A percentile compares a stretch with the other conserved stretches of the same genome.
phyloP scores from a whole-genome alignment of 1,140 invertebrate species.

The Conopomorpha cramerella region DNA sequence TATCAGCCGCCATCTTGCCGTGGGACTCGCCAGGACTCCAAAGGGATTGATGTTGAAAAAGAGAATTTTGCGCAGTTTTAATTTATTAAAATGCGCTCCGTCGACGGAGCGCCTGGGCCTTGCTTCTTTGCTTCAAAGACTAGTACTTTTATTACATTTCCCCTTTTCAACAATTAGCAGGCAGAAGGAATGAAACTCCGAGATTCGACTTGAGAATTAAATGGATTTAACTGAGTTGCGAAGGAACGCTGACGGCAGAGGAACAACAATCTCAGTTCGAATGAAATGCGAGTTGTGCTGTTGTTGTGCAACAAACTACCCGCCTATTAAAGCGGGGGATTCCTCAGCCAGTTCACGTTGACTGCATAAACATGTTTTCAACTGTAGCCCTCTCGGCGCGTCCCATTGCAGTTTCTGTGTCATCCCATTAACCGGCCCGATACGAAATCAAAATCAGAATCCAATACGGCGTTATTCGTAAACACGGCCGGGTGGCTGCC shows the following conservation, averaged over 20 bases:
- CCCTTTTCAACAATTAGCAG: conserved; percentile 49
- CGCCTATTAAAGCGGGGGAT: no score
- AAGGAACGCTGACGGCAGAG: conserved; percentile 35
- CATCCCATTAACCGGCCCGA: conserved; percentile 13
- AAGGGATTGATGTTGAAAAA: conserved; percentile 47
- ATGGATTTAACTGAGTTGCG: conserved; percentile 40
- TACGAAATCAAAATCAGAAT: conserved; percentile 46
- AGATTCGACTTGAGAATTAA: conserved; percentile 36
- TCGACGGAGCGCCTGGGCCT: conserved; percentile 26
- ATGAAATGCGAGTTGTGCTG: no score
- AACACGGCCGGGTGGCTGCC: conserved; percentile 13
- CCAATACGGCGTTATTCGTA: conserved; percentile 37
- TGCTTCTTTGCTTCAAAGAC: conserved; percentile 51
- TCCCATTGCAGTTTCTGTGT: conserved; percentile 15
- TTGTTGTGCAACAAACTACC: no score
- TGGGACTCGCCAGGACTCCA: no score
- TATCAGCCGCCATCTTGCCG: no score
- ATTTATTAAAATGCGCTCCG: conserved; percentile 54
- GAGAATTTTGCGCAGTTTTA: conserved; percentile 54
- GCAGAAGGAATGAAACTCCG: conserved; percentile 24
- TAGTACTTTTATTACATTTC: conserved; percentile 52
- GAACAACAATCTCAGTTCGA: conserved; percentile 31
- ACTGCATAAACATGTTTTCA: conserved; percentile 3
- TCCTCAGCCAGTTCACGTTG: no score
- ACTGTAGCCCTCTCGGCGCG: conserved; percentile 13